Base-by-base conservation (phyloP, 2,797 vertebrate genomes). In the Tarsius wallacei region DNA sequence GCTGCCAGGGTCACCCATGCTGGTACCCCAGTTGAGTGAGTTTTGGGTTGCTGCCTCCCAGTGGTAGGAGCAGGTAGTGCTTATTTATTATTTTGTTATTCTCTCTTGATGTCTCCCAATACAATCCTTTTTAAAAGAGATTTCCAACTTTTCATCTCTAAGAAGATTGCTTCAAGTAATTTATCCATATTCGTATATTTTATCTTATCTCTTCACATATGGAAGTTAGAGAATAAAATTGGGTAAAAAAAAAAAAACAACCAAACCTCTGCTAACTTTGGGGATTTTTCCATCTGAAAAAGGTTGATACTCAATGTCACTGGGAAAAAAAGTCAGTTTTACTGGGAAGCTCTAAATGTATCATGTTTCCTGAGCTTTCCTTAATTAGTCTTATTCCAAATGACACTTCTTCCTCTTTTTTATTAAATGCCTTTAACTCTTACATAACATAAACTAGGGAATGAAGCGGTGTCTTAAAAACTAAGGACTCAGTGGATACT, bases 311-410 rank as follows among this genome's bases (percentile, higher is more conserved):
- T 91, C 17, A 86, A 7, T 91, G 82, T 78, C 49, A 55, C 70
- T 61, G 64, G 42, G 4, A 31, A 64, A 81, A 51, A 83, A 71
- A 59, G 31, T 22, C 19, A 49, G 22, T 91, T 82, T 89, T 17
- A 55, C 36, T 24, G 64, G 28, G 63, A 63, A 57, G 16, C n/a
- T 64, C 91, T 91, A 59, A 83, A 76, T 49, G 22, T 15, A 76
- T 26, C 12, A 14, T 59, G 80, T 19, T 28, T 7, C n/a, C 7
- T 53, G 77, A 63, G 24, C 26, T 88, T 4, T 73, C 57, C 42
- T 73, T 92, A 68, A 94, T 81, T 74, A 24, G n/a, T n/a, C 80
- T 57, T 14, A 16, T 68, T 68, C 24, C 82, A 73, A 74, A 59
- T 61, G 31, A 81, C 19, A 36, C 9, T 47, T 31, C 19, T 22